Conservation (phyloP, 2,888 invertebrate genomes). For the Chrysolina oricalcia region DNA sequence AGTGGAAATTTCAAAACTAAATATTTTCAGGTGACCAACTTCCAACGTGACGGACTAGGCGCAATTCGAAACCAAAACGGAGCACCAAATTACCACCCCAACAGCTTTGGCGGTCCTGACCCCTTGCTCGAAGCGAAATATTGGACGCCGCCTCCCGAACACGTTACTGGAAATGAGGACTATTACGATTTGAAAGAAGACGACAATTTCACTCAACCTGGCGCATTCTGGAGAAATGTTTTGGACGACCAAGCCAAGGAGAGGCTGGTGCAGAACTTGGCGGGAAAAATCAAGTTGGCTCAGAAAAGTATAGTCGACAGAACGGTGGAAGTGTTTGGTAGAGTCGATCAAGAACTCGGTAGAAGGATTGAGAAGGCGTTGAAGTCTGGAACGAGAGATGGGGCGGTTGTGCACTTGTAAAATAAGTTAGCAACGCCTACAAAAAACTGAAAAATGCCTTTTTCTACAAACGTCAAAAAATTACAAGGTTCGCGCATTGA, state of each 20-base stretch:
- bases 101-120: conserved; percentile 91
- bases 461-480: no score
- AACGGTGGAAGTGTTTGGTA: conserved; percentile 84
- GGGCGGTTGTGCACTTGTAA: conserved; percentile 49
- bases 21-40: conserved; percentile 77
- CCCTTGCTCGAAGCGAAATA: conserved; percentile 77
- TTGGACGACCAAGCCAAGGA: conserved; percentile 81
- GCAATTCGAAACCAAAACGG: conserved; percentile 85
- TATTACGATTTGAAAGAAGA: conserved; percentile 84
- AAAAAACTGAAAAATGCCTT: no score
- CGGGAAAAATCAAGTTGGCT: conserved; percentile 83
- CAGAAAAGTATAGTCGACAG: conserved; percentile 86
- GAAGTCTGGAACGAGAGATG: neutral
- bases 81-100: conserved; percentile 95
- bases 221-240: conserved; percentile 85
- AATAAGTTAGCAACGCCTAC: neutral
- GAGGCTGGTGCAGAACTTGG: conserved; percentile 85
- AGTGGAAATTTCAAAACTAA: neutral
- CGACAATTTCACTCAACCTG: conserved; percentile 91
- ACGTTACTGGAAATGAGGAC: conserved; percentile 81
- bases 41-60: conserved; percentile 90
- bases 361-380: conserved; percentile 38
- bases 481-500: no score
- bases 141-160: conserved; percentile 75
- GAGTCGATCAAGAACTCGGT: conserved; percentile 86